A percentile compares a stretch with the other conserved stretches of the same genome.
Evolutionary conservation across 2,888 invertebrate species (phyloP).

Genomic region (Heliconius ethilla): DNA sequence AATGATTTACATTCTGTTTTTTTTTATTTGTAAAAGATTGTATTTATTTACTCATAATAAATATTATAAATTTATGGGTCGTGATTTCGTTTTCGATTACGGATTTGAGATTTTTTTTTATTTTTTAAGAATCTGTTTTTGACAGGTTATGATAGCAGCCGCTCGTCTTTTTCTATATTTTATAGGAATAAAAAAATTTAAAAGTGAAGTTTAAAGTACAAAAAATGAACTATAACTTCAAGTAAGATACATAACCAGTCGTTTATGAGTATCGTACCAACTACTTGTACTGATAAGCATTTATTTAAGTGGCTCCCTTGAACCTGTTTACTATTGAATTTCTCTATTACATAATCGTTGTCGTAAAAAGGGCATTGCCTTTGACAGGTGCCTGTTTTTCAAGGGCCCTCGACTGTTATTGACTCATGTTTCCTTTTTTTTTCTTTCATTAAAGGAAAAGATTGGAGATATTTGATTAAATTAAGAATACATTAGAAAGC

Average conservation of each 20-base stretch:
- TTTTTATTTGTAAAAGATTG: too few species aligned
- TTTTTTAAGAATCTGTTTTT: too few species aligned
- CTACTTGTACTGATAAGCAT: constrained; percentile 15
- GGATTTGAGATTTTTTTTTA: too few species aligned
- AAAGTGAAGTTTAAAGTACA: not conserved
- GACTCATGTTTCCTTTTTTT: not conserved
- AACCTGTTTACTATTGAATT: constrained; percentile 27
- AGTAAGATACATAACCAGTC: not conserved
- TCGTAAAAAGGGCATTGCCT: constrained; percentile 39
- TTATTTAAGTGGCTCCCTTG: constrained; percentile 9
- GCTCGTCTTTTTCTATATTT: too few species aligned
- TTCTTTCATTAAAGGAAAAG: not conserved
- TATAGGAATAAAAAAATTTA: too few species aligned
- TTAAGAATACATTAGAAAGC: too few species aligned
- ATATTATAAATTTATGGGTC: too few species aligned
- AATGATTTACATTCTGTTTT: too few species aligned
- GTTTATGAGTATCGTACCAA: not conserved
- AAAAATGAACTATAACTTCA: not conserved
- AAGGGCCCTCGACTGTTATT: constrained; percentile 26
- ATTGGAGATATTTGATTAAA: not conserved
- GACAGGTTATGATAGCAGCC: too few species aligned
- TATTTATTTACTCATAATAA: too few species aligned
- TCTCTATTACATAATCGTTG: constrained; percentile 30
- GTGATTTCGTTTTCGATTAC: too few species aligned
- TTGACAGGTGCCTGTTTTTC: constrained; percentile 39